Conservation (phyloP, 2,797 vertebrate genomes). For the Trematomus bernacchii region DNA sequence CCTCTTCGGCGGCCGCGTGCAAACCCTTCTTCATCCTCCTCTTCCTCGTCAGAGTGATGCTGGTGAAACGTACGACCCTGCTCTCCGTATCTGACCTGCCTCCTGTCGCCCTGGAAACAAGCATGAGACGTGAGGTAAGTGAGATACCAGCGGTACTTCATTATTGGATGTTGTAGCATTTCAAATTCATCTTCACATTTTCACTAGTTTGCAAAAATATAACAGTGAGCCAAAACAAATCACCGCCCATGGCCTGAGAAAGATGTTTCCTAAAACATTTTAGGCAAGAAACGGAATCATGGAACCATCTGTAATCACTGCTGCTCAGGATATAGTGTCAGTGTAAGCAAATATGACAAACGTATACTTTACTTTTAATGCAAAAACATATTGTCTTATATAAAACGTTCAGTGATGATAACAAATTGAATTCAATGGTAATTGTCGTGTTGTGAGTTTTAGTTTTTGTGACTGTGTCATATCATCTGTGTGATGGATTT, state of each 20-base stretch:
- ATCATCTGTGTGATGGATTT: neutral
- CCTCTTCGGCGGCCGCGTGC: constrained; percentile 88
- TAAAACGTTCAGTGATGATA: neutral
- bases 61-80: constrained; percentile 86
- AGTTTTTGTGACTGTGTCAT: neutral
- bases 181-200: neutral
- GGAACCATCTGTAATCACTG: no score
- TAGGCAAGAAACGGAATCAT: no score
- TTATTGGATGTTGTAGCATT: neutral
- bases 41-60: constrained; percentile 93
- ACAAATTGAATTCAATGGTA: neutral
- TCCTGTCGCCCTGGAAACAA: constrained; percentile 88
- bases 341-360: no score
- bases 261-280: no score
- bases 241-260: no score
- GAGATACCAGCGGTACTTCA: neutral
- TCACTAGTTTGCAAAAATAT: neutral
- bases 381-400: no score
- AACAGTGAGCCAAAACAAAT: no score
- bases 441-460: neutral
- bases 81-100: constrained; percentile 84
- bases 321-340: no score
- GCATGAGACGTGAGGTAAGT: neutral
- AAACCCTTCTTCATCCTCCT: constrained; percentile 90
- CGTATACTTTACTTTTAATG: no score